phyloP scores from a whole-genome alignment of 1,140 invertebrate species.

The Chlorops oryzae region DNA sequence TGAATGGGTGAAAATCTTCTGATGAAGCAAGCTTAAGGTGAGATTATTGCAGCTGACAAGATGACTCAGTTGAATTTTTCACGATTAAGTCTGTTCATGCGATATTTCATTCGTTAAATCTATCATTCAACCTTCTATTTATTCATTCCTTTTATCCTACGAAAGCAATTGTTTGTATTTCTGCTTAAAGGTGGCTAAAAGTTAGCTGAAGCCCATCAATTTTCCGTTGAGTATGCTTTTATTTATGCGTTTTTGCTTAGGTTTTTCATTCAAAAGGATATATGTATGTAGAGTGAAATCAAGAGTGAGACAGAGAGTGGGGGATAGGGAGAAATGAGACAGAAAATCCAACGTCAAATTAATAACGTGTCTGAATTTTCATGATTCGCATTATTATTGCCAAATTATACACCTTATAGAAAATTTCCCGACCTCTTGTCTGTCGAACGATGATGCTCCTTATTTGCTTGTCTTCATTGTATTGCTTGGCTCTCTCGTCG shows the following conservation, averaged over 20 bases:
- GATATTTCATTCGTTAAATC: constrained; percentile 10
- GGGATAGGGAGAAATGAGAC: background rate
- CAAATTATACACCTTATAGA: constrained; percentile 45
- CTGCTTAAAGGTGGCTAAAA: no score
- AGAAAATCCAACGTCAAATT: constrained; percentile 2
- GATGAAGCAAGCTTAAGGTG: constrained; percentile 19
- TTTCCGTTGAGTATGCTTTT: no score
- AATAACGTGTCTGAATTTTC: constrained; percentile 18
- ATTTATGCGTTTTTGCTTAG: no score
- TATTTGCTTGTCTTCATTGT: no score
- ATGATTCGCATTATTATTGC: constrained; percentile 46
- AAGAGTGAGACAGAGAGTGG: constrained; percentile 15
- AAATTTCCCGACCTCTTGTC: no score
- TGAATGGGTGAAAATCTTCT: no score
- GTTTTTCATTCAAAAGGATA: no score
- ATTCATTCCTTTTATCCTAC: background rate
- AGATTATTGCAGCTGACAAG: constrained; percentile 37
- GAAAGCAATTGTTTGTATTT: constrained; percentile 32
- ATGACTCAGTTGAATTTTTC: constrained; percentile 23
- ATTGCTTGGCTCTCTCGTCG: no score
- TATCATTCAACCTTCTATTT: no score
- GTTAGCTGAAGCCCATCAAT: no score
- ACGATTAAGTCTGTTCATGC: constrained; percentile 14
- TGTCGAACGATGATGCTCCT: no score
- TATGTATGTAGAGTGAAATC: no score